Evolutionary conservation across 2,888 invertebrate species (phyloP).

Genomic region (Cerceris rybyensis): DNA sequence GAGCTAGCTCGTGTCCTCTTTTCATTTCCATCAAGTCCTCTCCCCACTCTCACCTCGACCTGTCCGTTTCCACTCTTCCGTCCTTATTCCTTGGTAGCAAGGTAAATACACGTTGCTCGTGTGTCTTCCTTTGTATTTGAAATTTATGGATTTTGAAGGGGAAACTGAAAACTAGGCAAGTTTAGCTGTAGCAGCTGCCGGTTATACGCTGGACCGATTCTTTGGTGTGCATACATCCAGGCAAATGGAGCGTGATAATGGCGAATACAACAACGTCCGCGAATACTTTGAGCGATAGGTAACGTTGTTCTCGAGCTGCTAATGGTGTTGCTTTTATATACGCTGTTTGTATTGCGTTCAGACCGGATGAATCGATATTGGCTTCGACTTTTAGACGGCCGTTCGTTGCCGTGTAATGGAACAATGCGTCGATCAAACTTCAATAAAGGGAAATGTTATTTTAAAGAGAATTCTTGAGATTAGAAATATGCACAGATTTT

Average conservation of each 20-base stretch:
- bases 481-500: too few relatives aligned
- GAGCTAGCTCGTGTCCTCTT: constrained; percentile 33
- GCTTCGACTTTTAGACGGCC: too few relatives aligned
- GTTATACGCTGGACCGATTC: constrained; percentile 10
- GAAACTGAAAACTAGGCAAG: constrained; percentile 20
- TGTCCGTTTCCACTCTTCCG: background rate
- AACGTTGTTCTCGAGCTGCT: background rate
- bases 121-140: constrained; percentile 56
- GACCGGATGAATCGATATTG: too few relatives aligned
- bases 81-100: constrained; percentile 37
- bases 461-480: too few relatives aligned
- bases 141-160: constrained; percentile 57
- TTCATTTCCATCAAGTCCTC: constrained; percentile 51
- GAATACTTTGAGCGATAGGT: background rate
- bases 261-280: background rate
- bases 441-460: too few relatives aligned
- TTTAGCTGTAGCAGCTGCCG: constrained; percentile 24
- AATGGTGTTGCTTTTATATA: too few relatives aligned
- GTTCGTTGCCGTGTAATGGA: too few relatives aligned
- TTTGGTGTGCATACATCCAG: constrained; percentile 12
- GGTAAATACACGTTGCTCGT: constrained; percentile 53
- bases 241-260: constrained; percentile 46
- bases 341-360: too few relatives aligned
- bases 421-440: too few relatives aligned
- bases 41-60: constrained; percentile 20